Percentiles rank a stretch among this genome's conserved stretches.
Evolutionary conservation across 2,797 vertebrate genomes (phyloP).

Genomic region (Lates japonicus): DNA sequence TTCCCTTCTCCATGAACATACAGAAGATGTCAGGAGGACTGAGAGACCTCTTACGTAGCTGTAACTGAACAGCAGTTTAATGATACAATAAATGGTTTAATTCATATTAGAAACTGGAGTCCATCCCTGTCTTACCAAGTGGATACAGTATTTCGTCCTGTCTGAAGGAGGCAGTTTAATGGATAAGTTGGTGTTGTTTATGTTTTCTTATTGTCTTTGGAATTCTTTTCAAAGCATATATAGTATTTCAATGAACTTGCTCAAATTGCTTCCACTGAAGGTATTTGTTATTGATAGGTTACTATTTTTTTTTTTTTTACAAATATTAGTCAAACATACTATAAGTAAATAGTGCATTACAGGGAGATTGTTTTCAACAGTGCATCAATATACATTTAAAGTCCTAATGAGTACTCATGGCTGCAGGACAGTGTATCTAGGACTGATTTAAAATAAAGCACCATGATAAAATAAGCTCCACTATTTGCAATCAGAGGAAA

Average conservation of each 20-base stretch:
- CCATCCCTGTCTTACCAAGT: not conserved
- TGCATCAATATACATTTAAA: not conserved
- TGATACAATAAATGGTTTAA: not conserved
- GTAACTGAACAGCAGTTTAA: not conserved
- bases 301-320: not conserved
- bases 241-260: too few relatives aligned
- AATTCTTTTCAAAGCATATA: too few relatives aligned
- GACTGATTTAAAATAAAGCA: not conserved
- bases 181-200: not conserved
- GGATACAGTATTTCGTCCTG: not conserved
- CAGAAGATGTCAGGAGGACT: constrained; percentile 11
- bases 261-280: too few relatives aligned
- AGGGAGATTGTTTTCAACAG: not conserved
- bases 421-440: not conserved
- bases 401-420: not conserved
- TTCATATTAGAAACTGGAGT: too few relatives aligned
- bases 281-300: too few relatives aligned
- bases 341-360: not conserved
- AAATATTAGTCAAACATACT: not conserved
- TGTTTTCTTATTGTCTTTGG: too few relatives aligned
- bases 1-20: not conserved
- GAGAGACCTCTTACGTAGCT: not conserved
- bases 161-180: not conserved
- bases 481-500: too few relatives aligned
- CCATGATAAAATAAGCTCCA: too few relatives aligned